Evolutionary conservation across 2,888 invertebrate genomes (phyloP), one percentile per base, ranked within the genome.

Genomic region (Deilephila elpenor): DNA sequence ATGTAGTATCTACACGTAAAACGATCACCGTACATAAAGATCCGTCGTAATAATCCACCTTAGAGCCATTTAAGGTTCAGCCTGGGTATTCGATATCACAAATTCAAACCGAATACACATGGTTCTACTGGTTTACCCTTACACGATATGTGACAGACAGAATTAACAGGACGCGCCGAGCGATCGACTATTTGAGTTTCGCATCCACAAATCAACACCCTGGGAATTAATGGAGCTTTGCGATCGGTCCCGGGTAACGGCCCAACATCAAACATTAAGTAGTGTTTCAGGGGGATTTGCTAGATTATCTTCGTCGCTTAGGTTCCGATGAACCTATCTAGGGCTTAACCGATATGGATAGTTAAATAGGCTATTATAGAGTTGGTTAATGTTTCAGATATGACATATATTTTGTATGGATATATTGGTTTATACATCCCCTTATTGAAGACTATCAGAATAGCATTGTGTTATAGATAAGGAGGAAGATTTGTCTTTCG

Each of bases 151-250:
- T 29, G 8, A 8, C 5, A 14, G 19, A 37, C 19, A 44, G 44
- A 20, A 51, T 51, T 67, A 67, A 51, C 44, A 25, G 67, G 17
- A 67, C 25, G 17, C 67, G 64, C n/a, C 11, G 14, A 25, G 20
- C 64, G 64, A 37, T 37, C 62, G 62, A 67, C n/a, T 64, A 64
- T 51, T 67, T 25, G 51, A 51, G 67, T 67, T 67, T 25, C 44
- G 51, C 2, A 51, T 67, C 25, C 51, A 67, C 67, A 67, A 67
- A 67, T 67, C 67, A 64, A 64, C 64, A 64, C 29, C 29, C 37
- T n/a, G 34, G 32, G 19, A 64, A 20, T 37, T 20, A 67, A 51
- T 14, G 29, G 17, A 17, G 60, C 60, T 60, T 44, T 51, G 11
- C 44, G 25, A 14, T 51, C 44, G 51, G 14, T 4, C 44, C 19